Evolutionary conservation across 2,113 vertebrate species (phyloP), one percentile per base, ranked within the genome.

Genomic region (Gavialis gangeticus): DNA sequence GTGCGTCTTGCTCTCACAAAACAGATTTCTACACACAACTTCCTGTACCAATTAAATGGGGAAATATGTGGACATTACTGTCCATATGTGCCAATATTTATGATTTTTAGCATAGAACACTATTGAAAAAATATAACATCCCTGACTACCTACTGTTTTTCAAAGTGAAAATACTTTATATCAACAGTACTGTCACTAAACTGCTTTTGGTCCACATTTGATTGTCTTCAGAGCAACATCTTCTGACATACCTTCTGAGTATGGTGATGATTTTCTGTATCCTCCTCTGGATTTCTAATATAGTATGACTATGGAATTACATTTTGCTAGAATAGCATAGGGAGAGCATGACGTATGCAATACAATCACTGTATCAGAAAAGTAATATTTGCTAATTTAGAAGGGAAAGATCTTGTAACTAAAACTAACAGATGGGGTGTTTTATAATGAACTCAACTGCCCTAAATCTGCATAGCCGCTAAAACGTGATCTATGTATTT

Each of bases 391-490:
- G 46, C 46, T 46, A 46, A 46, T 46, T 73, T 4, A 3, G 11
- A 21, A 13, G 22, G 54, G 19, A 89, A 3, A 79, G 64, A 71
- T 1, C 75, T 57, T 82, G 89, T 92, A 96, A 92, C 6, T 6
- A 78, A 80, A 87, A 93, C 86, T 75, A 94, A 78, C 58, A 95
- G 62, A 34, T 62, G 18, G 25, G 46, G 9, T 16, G 19, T 63
- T 10, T 89, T 89, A 90, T 3, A 16, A 22, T 81, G 92, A 90
- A 92, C 21, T 2, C 7, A 93, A 80, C 67, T 24, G 5, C 66
- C 54, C 59, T 55, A 87, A 77, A 75, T 69, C 75, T 75, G 58
- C 59, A 95, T 93, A 93, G 60, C 30, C 78, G 12, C 57, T 89
- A 56, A 79, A 93, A 89, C 58, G 83, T 5, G 89, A 91, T 82